Evolutionary conservation across 2,113 vertebrate species (phyloP), one percentile per base, ranked within the genome.

Genomic region (Spermophilus dauricus): DNA sequence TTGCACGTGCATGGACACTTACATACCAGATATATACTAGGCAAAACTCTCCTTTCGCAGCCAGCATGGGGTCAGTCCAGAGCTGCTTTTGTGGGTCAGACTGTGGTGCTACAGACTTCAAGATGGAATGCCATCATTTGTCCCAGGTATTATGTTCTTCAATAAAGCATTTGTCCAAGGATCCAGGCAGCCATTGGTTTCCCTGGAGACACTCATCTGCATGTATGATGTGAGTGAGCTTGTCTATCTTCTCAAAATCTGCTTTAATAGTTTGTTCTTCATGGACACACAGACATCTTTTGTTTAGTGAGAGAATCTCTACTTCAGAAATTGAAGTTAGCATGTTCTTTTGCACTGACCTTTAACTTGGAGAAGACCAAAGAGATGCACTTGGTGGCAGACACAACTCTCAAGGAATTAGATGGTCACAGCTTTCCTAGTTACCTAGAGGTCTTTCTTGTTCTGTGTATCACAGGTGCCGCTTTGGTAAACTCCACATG

Each of bases 261-360:
- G n/a, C 63, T 78, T 84, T 94, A 69, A 58, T 17, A 58, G 18
- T 77, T 6, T 70, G 56, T 32, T 42, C 48, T 39, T 91, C 48
- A 11, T 22, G 42, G 80, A 86, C 95, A 34, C 80, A 76, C 37
- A 90, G 70, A 78, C 17, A 56, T 89, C 20, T 91, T 91, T 91
- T 45, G 22, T 89, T 81, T 82, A 45, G 6, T 51, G 12, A 95
- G 76, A 84, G 73, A 93, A 72, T 89, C 45, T 86, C 75, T 65
- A 45, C 30, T 89, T 89, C 53, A 96, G 83, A 95, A 97, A 77
- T 69, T 53, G 10, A 80, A 91, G 20, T 76, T 73, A 81, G 34
- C 28, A 34, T 56, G 72, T 89, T 53, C 24, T 53, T 75, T 82
- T 70, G 20, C 51, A 24, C 42, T 75, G 48, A 32, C 65, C 18